Evolutionary conservation across 1,140 invertebrate species (phyloP).

Genomic region (Aphelenchoides fujianensis): DNA sequence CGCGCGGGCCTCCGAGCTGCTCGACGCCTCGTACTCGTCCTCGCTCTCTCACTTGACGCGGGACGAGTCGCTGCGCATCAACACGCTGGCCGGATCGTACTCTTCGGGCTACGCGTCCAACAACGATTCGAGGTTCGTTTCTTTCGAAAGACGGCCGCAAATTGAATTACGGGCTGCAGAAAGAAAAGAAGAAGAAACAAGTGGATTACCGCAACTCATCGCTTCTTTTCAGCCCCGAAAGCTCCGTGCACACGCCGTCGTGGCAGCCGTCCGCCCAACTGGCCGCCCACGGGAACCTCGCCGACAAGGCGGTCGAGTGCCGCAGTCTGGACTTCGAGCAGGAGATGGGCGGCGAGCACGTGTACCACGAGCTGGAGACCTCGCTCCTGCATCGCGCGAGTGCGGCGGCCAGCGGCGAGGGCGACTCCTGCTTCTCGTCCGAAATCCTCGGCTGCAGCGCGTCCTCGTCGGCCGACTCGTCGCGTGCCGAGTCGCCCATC

Average conservation of each 20-base stretch:
- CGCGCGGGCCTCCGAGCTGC: not conserved
- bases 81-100: constrained; percentile 8
- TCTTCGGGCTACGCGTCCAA: constrained; percentile 12
- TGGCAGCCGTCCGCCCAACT: constrained; percentile 20
- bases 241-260: constrained; percentile 12
- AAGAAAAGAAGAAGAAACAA: too few species aligned
- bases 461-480: constrained; percentile 3
- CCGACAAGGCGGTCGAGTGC: constrained; percentile 20
- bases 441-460: not conserved
- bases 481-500: constrained; percentile 15
- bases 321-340: not conserved
- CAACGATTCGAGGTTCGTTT: not conserved
- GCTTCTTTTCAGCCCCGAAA: constrained; percentile 11
- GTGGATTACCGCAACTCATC: not conserved
- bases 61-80: constrained; percentile 18
- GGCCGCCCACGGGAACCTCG: not conserved
- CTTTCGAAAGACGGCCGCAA: not conserved
- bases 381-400: not conserved
- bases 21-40: constrained; percentile 18
- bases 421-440: constrained; percentile 15
- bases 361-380: constrained; percentile 13
- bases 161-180: not conserved
- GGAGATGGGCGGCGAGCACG: not conserved
- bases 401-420: not conserved
- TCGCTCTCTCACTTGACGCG: constrained; percentile 1